phyloP scores from a whole-genome alignment of 2,113 vertebrate species.

The Takifugu flavidus region DNA sequence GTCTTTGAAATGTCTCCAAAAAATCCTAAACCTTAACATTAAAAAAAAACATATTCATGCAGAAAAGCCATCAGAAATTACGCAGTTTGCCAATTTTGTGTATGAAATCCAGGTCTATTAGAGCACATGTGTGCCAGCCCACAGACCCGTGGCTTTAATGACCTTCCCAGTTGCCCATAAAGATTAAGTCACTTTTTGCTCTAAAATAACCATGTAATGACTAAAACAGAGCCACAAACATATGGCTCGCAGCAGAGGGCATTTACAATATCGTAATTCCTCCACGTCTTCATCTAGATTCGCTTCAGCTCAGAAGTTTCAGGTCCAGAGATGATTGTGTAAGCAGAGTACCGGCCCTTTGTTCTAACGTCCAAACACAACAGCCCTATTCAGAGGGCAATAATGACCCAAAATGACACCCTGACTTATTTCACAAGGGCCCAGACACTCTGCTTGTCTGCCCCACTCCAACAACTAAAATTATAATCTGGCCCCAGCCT shows the following conservation, averaged over 20 bases:
- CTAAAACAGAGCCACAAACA: slow-evolving; percentile 48
- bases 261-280: slow-evolving; percentile 12
- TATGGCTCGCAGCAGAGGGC: slow-evolving; percentile 45
- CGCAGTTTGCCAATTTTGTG: background rate
- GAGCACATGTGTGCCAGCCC: slow-evolving; percentile 13
- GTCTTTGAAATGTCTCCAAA: slow-evolving; percentile 47
- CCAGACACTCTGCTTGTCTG: slow-evolving; percentile 17
- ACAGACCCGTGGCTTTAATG: slow-evolving; percentile 17
- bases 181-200: slow-evolving; percentile 46
- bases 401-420: slow-evolving; percentile 18
- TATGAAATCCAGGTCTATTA: slow-evolving; percentile 17
- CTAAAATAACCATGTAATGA: slow-evolving; percentile 32
- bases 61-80: too few relatives aligned
- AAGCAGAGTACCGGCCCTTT: background rate
- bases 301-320: slow-evolving; percentile 4
- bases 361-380: slow-evolving; percentile 1
- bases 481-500: slow-evolving; percentile 14
- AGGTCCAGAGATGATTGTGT: slow-evolving; percentile 23
- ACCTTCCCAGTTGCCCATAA: slow-evolving; percentile 31
- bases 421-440: slow-evolving; percentile 8
- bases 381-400: slow-evolving; percentile 37
- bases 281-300: slow-evolving; percentile 14
- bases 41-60: slow-evolving; percentile 14
- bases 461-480: slow-evolving; percentile 21
- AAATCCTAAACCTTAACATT: slow-evolving; percentile 22